Evolutionary conservation across 2,888 invertebrate genomes (phyloP), one percentile per base, ranked within the genome.

Genomic region (Nomada fabriciana): DNA sequence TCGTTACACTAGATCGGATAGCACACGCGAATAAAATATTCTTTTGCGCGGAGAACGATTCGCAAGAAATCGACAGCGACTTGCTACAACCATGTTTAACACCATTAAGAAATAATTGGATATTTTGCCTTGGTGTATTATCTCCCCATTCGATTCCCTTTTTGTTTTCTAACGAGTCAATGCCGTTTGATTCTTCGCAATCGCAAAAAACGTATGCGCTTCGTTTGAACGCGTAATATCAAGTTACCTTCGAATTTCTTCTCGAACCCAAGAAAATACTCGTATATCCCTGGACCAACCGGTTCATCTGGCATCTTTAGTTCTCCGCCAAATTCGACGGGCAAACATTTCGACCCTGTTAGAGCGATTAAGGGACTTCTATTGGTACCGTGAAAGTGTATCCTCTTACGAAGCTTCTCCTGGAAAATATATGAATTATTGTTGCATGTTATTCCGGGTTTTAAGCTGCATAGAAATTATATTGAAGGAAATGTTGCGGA

Each of bases 381-480:
- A 90, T 97, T 95, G 18, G 95, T 95, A 1, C 97, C 97, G 90
- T 98, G 97, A 94, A 98, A 97, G 90, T 95, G 95, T 75, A 98
- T 95, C 91, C 98, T 95, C 80, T 96, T 96, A 68, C 96, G 95
- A 25, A 98, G 94, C 94, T 98, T 98, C 91, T 98, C 97, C 85
- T 97, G 95, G 9, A 82, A 77, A 36, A 36, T 0, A 36, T 36
- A 7, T 7, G 7, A 36, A 36, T 36, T 7, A 5, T 7, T 36
- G 36, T 36, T 36, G 36, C 7, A 13, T 13, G 47, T 2, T 47
- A 47, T 13, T 15, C 47, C 13, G 5, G 15, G 47, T 53, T 20
- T n/a, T 1, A 9, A 18, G n/a, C 20, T 7, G 53, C 7, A 7
- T 7, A 1, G 7, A 36, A 53, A 53, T n/a, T 20, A 1, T 18